phyloP scores from a whole-genome alignment of 1,140 invertebrate genomes.

The Drosophila micromelanica region DNA sequence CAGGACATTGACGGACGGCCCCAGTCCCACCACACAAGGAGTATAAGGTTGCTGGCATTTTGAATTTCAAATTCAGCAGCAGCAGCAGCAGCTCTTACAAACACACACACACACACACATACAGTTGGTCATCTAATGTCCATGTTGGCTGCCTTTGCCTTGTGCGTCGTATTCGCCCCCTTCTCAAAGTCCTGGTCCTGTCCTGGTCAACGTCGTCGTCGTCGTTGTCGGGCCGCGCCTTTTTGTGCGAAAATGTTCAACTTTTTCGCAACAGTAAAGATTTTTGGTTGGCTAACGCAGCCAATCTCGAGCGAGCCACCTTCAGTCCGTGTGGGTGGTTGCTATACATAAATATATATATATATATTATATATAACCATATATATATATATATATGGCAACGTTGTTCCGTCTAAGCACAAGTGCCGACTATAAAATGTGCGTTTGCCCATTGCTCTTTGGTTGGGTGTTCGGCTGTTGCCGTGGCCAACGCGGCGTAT shows the following conservation, averaged over 20 bases:
- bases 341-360: conserved; percentile 33
- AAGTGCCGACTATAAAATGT: conserved; percentile 52
- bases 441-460: conserved; percentile 8
- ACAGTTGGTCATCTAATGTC: conserved; percentile 37
- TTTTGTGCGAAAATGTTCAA: conserved; percentile 81
- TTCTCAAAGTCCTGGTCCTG: background rate
- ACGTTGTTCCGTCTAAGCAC: conserved; percentile 38
- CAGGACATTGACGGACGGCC: conserved; percentile 79
- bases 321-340: conserved; percentile 48
- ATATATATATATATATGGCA: conserved; percentile 31
- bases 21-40: conserved; percentile 18
- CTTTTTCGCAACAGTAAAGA: conserved; percentile 83
- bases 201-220: conserved; percentile 2
- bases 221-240: conserved; percentile 62
- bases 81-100: conserved; percentile 47
- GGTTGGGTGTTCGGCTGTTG: background rate
- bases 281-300: conserved; percentile 82
- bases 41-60: conserved; percentile 67
- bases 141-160: conserved; percentile 42
- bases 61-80: conserved; percentile 78
- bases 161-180: conserved; percentile 42
- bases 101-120: conserved; percentile 32
- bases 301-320: conserved; percentile 73
- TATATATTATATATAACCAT: conserved; percentile 12
- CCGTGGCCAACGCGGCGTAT: conserved; percentile 59